A percentile compares a stretch with the other conserved stretches of the same genome.
Conservation (phyloP, 2,797 vertebrate genomes). For the Macrochelys suwanniensis region DNA sequence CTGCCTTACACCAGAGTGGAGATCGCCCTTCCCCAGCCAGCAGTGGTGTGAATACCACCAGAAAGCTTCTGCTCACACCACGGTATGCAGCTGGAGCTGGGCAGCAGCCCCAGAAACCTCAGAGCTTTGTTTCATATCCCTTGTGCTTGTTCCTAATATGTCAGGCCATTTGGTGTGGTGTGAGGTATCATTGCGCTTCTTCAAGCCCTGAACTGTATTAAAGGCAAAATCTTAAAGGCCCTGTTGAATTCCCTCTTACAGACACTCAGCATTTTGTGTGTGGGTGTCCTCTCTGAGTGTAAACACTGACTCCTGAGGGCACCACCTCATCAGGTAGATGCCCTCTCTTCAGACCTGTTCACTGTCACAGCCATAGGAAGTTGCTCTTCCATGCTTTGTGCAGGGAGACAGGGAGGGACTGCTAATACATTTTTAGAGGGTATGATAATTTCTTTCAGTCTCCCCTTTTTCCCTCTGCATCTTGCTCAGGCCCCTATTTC, state of each 20-base stretch:
- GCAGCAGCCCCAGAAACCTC: neutral
- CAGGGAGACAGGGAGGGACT: neutral
- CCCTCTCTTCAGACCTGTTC: neutral
- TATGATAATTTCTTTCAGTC: neutral
- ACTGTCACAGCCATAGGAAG: neutral
- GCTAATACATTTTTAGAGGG: neutral
- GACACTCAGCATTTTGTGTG: neutral
- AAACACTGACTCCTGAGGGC: neutral
- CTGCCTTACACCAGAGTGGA: neutral
- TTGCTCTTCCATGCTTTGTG: neutral
- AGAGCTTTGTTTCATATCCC: neutral
- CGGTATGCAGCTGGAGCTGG: neutral
- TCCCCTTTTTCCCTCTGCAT: neutral
- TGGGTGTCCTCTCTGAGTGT: neutral
- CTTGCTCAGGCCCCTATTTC: neutral
- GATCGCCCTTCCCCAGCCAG: constrained; percentile 27
- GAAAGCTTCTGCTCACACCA: neutral
- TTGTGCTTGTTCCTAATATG: neutral
- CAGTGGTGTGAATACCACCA: neutral
- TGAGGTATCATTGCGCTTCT: neutral
- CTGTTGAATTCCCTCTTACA: neutral
- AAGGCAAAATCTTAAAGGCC: neutral
- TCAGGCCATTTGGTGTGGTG: neutral
- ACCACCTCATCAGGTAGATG: neutral
- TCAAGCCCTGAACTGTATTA: neutral